Conservation (phyloP, 2,113 vertebrate species). For the Elanoides forficatus region DNA sequence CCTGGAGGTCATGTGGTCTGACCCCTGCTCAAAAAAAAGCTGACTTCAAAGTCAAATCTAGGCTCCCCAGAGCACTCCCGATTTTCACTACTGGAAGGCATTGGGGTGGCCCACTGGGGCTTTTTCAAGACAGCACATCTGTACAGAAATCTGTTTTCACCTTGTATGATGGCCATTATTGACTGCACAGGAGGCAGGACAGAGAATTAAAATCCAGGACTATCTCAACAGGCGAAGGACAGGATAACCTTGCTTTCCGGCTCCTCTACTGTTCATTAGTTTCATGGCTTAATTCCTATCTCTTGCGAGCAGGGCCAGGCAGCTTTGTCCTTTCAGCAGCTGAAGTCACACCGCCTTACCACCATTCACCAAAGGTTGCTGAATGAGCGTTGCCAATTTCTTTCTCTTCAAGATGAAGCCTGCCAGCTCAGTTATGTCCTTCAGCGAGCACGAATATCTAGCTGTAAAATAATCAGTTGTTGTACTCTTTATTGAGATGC, state of each 20-base stretch:
- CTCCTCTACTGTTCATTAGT: conserved; percentile 47
- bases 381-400: neutral
- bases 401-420: conserved; percentile 6
- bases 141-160: neutral
- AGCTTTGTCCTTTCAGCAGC: conserved; percentile 38
- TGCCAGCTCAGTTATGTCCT: conserved; percentile 27
- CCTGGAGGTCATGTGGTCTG: neutral
- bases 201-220: conserved; percentile 10
- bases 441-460: neutral
- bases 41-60: neutral
- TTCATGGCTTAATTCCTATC: conserved; percentile 69
- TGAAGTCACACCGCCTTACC: neutral
- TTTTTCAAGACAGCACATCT: neutral
- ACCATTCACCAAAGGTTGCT: neutral
- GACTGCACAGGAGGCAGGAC: neutral
- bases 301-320: conserved; percentile 43
- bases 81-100: neutral
- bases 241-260: conserved; percentile 11
- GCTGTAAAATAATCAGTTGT: neutral
- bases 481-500: neutral
- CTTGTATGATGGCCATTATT: neutral
- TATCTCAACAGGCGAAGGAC: neutral
- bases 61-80: neutral
- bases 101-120: neutral
- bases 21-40: neutral